Conservation (phyloP, 23 tunicate species). For the Pegea sp. region DNA sequence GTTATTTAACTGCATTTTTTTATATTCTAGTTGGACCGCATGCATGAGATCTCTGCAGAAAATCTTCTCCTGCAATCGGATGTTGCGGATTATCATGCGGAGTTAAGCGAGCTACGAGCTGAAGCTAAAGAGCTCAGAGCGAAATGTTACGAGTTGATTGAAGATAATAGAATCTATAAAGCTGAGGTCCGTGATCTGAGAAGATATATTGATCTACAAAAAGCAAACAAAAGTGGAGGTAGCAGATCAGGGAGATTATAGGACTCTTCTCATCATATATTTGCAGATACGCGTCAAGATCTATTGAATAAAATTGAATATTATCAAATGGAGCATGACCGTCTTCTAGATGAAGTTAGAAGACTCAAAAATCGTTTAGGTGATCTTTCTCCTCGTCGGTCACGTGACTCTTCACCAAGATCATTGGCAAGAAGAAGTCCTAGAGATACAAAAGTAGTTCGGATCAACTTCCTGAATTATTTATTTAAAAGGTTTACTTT, state of each 20-base stretch:
- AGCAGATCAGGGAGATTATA: too few relatives aligned
- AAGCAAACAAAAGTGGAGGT: slow-evolving; percentile 51
- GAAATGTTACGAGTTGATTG: slow-evolving; percentile 43
- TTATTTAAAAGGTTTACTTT: not conserved
- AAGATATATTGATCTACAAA: slow-evolving; percentile 37
- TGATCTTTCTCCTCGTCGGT: slow-evolving; percentile 33
- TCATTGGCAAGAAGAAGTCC: not conserved
- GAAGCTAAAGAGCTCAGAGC: slow-evolving; percentile 50
- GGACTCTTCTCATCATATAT: too few relatives aligned
- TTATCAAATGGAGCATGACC: slow-evolving; percentile 89
- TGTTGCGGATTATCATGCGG: slow-evolving; percentile 75
- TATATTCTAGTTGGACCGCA: slow-evolving; percentile 73
- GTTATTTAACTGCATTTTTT: not conserved
- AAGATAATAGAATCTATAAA: slow-evolving; percentile 54
- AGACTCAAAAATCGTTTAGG: slow-evolving; percentile 56
- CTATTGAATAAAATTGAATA: slow-evolving; percentile 71
- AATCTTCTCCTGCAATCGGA: slow-evolving; percentile 77
- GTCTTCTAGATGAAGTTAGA: slow-evolving; percentile 68
- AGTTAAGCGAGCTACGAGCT: slow-evolving; percentile 34
- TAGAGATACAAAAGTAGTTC: too few relatives aligned
- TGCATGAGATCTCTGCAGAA: slow-evolving; percentile 79
- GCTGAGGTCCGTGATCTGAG: slow-evolving; percentile 63
- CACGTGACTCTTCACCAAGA: slow-evolving; percentile 8
- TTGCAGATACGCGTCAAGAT: slow-evolving; percentile 65
- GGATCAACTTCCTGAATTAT: too few relatives aligned